Evolutionary conservation across 2,888 invertebrate genomes (phyloP).

Genomic region (Plagiodera versicolora): DNA sequence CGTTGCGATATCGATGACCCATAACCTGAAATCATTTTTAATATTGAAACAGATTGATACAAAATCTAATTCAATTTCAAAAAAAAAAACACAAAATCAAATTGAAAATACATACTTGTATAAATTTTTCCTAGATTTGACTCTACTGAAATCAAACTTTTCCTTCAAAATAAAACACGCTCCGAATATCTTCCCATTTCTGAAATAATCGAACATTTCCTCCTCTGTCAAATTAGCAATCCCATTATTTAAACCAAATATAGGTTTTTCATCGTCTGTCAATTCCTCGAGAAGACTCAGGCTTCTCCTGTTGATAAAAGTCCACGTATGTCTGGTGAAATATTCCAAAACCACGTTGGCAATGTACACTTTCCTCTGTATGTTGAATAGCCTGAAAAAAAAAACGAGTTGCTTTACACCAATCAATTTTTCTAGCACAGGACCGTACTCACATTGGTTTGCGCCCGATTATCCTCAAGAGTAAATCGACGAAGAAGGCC

Average conservation of each 20-base stretch:
- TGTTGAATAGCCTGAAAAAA: conserved; percentile 67
- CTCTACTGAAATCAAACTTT: conserved; percentile 9
- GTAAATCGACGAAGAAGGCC: conserved; percentile 72
- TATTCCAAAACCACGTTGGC: conserved; percentile 72
- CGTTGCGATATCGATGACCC: conserved; percentile 14
- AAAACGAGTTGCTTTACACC: too few relatives aligned
- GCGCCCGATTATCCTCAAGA: conserved; percentile 54
- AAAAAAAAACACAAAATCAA: too few relatives aligned
- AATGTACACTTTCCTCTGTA: conserved; percentile 80
- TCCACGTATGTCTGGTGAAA: conserved; percentile 79
- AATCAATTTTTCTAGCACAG: too few relatives aligned
- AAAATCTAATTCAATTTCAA: too few relatives aligned
- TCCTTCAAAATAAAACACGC: conserved; percentile 18
- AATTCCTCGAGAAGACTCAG: neutral
- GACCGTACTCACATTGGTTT: neutral
- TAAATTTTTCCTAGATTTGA: conserved; percentile 1
- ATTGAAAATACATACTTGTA: conserved; percentile 11
- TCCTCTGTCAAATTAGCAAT: neutral
- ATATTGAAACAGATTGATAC: too few relatives aligned
- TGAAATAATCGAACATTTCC: conserved; percentile 13
- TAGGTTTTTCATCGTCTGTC: neutral
- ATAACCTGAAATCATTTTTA: conserved; percentile 20
- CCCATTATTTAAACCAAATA: neutral
- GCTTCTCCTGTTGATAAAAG: conserved; percentile 66
- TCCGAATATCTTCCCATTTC: conserved; percentile 10